Evolutionary conservation across 2,888 invertebrate species (phyloP).

Genomic region (Neocrepidodera transversa): DNA sequence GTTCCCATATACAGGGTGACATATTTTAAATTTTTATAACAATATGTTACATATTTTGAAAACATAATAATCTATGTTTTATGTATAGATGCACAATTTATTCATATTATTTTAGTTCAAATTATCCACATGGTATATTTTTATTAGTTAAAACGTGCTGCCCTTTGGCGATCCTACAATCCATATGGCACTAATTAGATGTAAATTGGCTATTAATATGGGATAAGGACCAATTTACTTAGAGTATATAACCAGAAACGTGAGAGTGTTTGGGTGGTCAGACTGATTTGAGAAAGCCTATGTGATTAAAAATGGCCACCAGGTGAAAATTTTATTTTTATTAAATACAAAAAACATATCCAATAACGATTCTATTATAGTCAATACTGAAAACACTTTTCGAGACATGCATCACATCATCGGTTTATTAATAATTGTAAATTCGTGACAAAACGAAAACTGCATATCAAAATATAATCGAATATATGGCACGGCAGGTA

Average conservation of each 20-base stretch:
- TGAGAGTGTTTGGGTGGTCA: constrained; percentile 15
- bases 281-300: background rate
- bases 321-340: background rate
- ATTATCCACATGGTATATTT: too few species aligned
- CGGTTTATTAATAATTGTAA: too few species aligned
- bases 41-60: too few species aligned
- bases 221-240: constrained; percentile 26
- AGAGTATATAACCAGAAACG: constrained; percentile 15
- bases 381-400: too few species aligned
- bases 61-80: too few species aligned
- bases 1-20: too few species aligned
- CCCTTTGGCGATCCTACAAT: constrained; percentile 17
- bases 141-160: constrained; percentile 22
- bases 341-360: too few species aligned
- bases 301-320: background rate
- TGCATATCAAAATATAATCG: constrained; percentile 2
- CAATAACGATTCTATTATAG: too few species aligned
- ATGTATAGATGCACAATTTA: too few species aligned
- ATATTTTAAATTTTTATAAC: too few species aligned
- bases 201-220: constrained; percentile 44
- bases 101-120: too few species aligned
- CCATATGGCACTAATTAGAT: constrained; percentile 43
- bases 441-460: constrained; percentile 3
- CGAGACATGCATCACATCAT: too few species aligned
- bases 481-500: constrained; percentile 4